Conservation (phyloP, 2,888 invertebrate genomes). For the Hipparchia semele region DNA sequence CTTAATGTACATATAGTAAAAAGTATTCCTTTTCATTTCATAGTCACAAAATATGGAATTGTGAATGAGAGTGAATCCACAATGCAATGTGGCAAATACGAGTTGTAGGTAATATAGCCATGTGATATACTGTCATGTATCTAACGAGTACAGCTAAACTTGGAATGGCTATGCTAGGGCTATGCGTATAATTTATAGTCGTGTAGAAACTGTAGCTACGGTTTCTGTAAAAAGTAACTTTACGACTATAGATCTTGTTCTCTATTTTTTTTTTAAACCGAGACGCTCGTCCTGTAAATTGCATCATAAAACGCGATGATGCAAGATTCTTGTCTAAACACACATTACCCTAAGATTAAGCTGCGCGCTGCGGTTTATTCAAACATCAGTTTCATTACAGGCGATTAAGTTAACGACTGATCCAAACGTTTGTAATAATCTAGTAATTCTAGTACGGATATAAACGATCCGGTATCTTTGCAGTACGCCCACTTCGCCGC, state of each 20-base stretch:
- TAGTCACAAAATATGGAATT: no score
- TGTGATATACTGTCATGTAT: background rate
- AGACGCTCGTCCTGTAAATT: constrained; percentile 19
- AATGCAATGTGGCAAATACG: no score
- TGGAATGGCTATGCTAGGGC: background rate
- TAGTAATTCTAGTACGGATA: constrained; percentile 51
- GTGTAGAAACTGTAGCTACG: background rate
- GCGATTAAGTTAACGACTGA: constrained; percentile 64
- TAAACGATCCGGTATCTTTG: constrained; percentile 35
- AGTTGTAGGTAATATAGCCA: no score
- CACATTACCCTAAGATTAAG: constrained; percentile 20
- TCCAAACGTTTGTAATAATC: constrained; percentile 39
- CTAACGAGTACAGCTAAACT: background rate
- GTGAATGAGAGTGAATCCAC: no score
- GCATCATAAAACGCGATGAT: constrained; percentile 24
- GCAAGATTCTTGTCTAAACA: constrained; percentile 25
- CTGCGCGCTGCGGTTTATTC: constrained; percentile 31
- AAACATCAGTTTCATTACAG: constrained; percentile 56
- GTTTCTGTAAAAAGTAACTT: constrained; percentile 12
- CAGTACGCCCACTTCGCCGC: constrained; percentile 32
- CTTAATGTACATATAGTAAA: no score
- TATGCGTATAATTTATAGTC: background rate
- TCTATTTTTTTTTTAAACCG: constrained; percentile 16
- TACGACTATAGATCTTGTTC: constrained; percentile 4
- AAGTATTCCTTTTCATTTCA: no score